These are phyloP conservation scores for Rhorus exstirpatorius DNA, from an alignment of 2,888 invertebrate genomes.

Conservation along the genomic window DNA sequence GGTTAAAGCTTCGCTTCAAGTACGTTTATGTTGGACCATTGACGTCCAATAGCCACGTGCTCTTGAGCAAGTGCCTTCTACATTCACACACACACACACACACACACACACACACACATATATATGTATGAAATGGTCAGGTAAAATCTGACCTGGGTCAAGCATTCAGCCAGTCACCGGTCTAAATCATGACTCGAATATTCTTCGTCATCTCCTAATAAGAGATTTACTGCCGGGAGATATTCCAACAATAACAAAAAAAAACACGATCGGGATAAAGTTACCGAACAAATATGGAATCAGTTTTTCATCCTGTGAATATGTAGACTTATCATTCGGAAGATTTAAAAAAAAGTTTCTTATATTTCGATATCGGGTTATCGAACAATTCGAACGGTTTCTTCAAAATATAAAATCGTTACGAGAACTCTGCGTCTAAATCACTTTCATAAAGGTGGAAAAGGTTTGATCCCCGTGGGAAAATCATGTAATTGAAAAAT, in stretches of 20 bases:
- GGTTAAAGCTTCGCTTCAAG: neutral
- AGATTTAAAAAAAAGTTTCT: no score
- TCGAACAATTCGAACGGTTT: no score
- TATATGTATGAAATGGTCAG: neutral
- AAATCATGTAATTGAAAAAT: no score
- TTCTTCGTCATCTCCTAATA: constrained; percentile 3
- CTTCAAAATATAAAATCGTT: no score
- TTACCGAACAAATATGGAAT: no score
- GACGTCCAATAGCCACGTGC: constrained; percentile 19
- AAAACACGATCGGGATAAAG: neutral
- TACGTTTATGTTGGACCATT: neutral
- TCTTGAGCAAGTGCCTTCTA: neutral
- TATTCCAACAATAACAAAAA: neutral
- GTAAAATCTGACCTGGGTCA: constrained; percentile 44
- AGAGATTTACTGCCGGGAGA: constrained; percentile 2
- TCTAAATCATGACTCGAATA: constrained; percentile 33
- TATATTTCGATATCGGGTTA: no score
- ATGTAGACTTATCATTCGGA: no score
- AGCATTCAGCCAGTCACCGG: constrained; percentile 27
- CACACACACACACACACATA: no score
- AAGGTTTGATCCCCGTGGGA: no score
- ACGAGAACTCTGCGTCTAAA: no score
- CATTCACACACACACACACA: neutral
- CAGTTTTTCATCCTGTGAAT: no score
- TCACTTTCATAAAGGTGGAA: no score